phyloP scores from a whole-genome alignment of 2,888 invertebrate genomes.

The Caenorhabditis parvicauda region DNA sequence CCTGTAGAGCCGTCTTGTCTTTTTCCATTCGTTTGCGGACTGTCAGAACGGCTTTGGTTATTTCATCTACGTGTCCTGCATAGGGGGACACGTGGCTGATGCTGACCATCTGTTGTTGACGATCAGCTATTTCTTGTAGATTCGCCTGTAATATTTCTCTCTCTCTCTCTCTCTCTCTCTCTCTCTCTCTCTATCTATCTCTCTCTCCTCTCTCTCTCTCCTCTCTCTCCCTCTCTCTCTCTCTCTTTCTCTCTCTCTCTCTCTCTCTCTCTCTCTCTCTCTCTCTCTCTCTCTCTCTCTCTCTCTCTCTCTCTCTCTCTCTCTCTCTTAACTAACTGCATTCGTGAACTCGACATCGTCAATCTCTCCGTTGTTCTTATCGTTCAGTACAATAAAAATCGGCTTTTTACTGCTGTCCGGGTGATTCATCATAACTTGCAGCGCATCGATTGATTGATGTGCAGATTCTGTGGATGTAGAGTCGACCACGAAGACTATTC shows the following conservation, averaged over 20 bases:
- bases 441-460: slow-evolving; percentile 21
- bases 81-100: slow-evolving; percentile 20
- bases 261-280: too few relatives aligned
- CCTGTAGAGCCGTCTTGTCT: slow-evolving; percentile 18
- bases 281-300: too few relatives aligned
- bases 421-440: slow-evolving; percentile 24
- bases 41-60: slow-evolving; percentile 7
- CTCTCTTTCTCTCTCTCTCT: too few relatives aligned
- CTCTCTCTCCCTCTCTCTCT: too few relatives aligned
- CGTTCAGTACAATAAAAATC: slow-evolving; percentile 51
- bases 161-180: too few relatives aligned
- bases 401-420: slow-evolving; percentile 45
- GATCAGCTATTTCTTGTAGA: slow-evolving; percentile 15
- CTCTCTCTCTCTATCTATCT: too few relatives aligned
- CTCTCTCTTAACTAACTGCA: slow-evolving; percentile 12
- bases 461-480: slow-evolving; percentile 13
- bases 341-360: slow-evolving; percentile 40
- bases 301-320: too few relatives aligned
- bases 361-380: slow-evolving; percentile 37
- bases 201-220: too few relatives aligned
- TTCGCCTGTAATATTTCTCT: too few relatives aligned
- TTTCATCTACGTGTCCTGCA: slow-evolving; percentile 18
- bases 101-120: slow-evolving; percentile 17
- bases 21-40: slow-evolving; percentile 14
- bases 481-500: slow-evolving; percentile 27